Conservation (phyloP, 2,113 vertebrate species). For the Platanista minor region DNA sequence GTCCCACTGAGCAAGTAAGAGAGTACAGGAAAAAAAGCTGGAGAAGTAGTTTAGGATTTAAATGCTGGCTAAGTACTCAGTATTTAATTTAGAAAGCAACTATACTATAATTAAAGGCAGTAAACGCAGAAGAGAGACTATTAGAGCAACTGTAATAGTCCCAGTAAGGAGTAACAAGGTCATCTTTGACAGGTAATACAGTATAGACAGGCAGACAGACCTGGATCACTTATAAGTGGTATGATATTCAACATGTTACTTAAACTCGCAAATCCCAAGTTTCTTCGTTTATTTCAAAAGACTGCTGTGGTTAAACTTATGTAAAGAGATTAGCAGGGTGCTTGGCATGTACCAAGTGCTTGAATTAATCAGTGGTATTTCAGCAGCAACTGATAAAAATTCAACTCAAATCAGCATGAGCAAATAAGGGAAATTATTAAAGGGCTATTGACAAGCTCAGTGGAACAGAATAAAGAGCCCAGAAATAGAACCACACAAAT, state of each 20-base stretch:
- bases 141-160: neutral
- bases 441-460: conserved; percentile 21
- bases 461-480: neutral
- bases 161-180: neutral
- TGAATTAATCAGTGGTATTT: conserved; percentile 45
- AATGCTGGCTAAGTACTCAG: neutral
- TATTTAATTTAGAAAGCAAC: conserved; percentile 2
- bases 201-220: neutral
- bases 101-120: neutral
- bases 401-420: conserved; percentile 7
- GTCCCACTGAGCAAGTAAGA: neutral
- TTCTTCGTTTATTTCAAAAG: conserved; percentile 32
- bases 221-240: neutral
- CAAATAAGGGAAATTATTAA: conserved; percentile 33
- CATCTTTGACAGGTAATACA: neutral
- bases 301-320: conserved; percentile 42
- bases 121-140: conserved; percentile 2
- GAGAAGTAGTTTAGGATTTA: neutral
- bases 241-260: neutral
- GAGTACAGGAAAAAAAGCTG: neutral
- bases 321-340: conserved; percentile 29
- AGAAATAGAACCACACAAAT: neutral
- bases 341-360: conserved; percentile 11
- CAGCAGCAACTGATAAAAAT: conserved; percentile 23
- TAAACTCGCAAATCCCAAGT: neutral